phyloP scores from a whole-genome alignment of 2,888 invertebrate genomes.

The Mycalesis mineus region DNA sequence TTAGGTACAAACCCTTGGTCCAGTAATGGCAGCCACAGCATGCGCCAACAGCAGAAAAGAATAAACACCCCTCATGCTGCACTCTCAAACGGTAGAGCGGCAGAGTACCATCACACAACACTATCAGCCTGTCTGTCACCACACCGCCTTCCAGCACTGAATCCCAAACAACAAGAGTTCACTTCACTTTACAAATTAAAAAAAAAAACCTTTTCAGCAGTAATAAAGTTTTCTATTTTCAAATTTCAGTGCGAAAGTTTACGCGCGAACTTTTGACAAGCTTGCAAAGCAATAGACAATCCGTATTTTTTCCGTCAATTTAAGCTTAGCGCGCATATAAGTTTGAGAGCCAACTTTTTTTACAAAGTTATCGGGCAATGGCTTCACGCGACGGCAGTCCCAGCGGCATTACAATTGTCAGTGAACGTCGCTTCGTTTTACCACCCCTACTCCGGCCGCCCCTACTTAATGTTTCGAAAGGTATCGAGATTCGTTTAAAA shows the following conservation, averaged over 20 bases:
- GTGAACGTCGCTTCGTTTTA: conserved; percentile 63
- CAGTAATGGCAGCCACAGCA: conserved; percentile 70
- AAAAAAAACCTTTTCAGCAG: conserved; percentile 41
- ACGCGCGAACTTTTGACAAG: conserved; percentile 19
- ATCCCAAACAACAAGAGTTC: conserved; percentile 34
- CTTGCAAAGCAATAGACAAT: not conserved
- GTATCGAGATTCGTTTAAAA: conserved; percentile 54
- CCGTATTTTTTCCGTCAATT: not conserved
- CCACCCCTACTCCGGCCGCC: conserved; percentile 69
- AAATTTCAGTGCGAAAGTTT: conserved; percentile 36
- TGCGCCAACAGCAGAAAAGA: conserved; percentile 69
- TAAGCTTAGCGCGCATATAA: conserved; percentile 19
- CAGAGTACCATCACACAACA: conserved; percentile 72
- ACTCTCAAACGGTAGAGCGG: conserved; percentile 63
- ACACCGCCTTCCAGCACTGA: conserved; percentile 41
- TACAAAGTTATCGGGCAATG: conserved; percentile 38
- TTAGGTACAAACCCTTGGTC: conserved; percentile 59
- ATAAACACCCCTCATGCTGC: conserved; percentile 70
- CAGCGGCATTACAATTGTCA: conserved; percentile 57
- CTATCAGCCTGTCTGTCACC: conserved; percentile 38
- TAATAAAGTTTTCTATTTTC: conserved; percentile 33
- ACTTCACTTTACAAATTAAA: conserved; percentile 15
- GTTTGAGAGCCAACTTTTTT: conserved; percentile 30
- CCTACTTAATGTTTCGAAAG: conserved; percentile 72
- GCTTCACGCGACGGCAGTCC: conserved; percentile 57